Evolutionary conservation across 37 sponge, comb jelly and placozoan genomes (phyloP).

Genomic region (Crambe crambe): DNA sequence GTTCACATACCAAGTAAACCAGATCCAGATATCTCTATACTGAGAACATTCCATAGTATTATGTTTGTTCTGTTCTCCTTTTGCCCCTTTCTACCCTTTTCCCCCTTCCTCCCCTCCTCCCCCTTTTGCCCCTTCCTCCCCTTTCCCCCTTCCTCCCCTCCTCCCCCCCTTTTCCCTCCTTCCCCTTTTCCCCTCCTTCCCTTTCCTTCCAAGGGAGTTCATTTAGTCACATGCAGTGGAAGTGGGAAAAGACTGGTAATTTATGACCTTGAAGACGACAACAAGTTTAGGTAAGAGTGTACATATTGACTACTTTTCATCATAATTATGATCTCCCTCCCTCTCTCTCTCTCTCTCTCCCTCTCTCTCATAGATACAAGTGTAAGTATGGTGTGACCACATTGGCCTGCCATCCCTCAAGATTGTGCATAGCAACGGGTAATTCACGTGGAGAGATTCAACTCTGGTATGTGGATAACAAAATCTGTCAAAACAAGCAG

Average conservation of each 20-base stretch:
- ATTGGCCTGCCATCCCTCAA: constrained; percentile 62
- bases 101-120: neutral
- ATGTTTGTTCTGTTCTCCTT: neutral
- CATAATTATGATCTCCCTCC: neutral
- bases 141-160: neutral
- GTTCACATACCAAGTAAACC: constrained; percentile 41
- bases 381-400: constrained; percentile 27
- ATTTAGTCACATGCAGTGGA: constrained; percentile 38
- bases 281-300: constrained; percentile 29
- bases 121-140: neutral
- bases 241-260: constrained; percentile 43
- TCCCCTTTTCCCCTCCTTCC: neutral
- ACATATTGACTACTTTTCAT: neutral
- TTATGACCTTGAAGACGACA: constrained; percentile 51
- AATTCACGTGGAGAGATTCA: constrained; percentile 55
- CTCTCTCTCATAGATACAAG: constrained; percentile 23
- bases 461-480: constrained; percentile 62
- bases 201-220: constrained; percentile 22
- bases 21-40: neutral
- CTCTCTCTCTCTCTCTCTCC: neutral
- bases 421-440: constrained; percentile 80
- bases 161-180: neutral
- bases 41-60: neutral
- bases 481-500: neutral
- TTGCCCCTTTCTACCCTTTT: neutral